A percentile compares a stretch with the other conserved stretches of the same genome.
These are phyloP conservation scores for Gonatopus flavifemur DNA, from an alignment of 1,140 invertebrate genomes.

Conservation along the genomic window DNA sequence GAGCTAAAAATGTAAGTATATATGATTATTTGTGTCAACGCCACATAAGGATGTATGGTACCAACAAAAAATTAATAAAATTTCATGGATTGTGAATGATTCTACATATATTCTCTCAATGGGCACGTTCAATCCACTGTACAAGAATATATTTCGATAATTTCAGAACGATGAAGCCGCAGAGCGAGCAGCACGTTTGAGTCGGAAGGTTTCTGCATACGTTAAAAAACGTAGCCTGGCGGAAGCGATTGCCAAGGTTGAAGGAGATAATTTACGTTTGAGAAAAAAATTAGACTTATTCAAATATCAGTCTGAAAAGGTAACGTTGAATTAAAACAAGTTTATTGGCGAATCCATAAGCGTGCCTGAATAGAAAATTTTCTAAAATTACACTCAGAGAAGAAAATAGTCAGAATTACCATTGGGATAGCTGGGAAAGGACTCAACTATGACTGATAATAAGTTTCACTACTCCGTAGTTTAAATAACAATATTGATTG, in stretches of 20 bases:
- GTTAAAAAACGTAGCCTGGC: constrained; percentile 53
- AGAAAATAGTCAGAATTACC: too few species aligned
- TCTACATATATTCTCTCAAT: background rate
- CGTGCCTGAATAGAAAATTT: too few species aligned
- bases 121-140: background rate
- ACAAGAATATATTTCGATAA: too few species aligned
- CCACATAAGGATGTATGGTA: background rate
- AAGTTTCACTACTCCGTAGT: too few species aligned
- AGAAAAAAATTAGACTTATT: constrained; percentile 74
- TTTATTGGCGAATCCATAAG: too few species aligned
- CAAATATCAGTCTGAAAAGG: constrained; percentile 67
- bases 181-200: constrained; percentile 37
- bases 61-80: too few species aligned
- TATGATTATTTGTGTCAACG: background rate
- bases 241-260: constrained; percentile 64
- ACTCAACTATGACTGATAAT: too few species aligned
- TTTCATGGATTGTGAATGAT: too few species aligned
- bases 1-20: constrained; percentile 58
- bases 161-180: constrained; percentile 51
- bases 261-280: constrained; percentile 75
- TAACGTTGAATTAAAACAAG: too few species aligned
- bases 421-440: too few species aligned
- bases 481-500: too few species aligned
- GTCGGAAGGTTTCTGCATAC: constrained; percentile 40
- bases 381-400: too few species aligned